Evolutionary conservation across 2,113 vertebrate species (phyloP), one percentile per base, ranked within the genome.

Genomic region (Mirza zaza): DNA sequence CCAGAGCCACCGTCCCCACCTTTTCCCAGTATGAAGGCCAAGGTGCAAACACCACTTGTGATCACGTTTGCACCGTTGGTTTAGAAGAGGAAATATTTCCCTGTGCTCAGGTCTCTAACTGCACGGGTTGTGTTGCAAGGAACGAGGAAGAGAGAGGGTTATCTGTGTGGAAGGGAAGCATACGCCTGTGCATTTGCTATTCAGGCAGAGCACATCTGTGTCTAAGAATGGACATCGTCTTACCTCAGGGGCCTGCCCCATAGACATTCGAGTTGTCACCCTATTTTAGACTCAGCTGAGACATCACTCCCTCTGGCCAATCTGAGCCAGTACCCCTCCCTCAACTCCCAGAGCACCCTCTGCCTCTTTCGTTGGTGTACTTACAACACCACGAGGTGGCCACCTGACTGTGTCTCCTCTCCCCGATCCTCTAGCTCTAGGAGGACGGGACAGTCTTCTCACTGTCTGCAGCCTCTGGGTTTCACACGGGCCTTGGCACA

Each of bases 321-420:
- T 36, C 82, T 45, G 55, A 90, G 48, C 68, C 4, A 57, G 34
- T 17, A 5, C 0, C 65, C 5, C 6, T 67, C 79, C 34, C 9
- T 61, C 29, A 55, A 29, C 32, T 23, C 34, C 76, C 32, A 27
- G 63, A 61, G 8, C 67, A 61, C 50, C 67, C n/a, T 32, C 6
- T 5, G 25, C 25, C 5, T 32, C 52, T 34, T 18, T 61, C 39
- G 1, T 0, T 1, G 32, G n/a, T 21, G n/a, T 50, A 11, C 52
- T 70, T 39, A 23, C 1, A 27, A 20, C 52, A 10, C 15, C 27
- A 57, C 15, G n/a, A 57, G 3, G 0, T 9, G 34, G 34, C 18
- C 1, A 2, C 57, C 77, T 59, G 59, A 11, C 57, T 63, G 0
- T n/a, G 14, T 34, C 65, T 42, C 17, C 42, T 52, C 6, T 9